Evolutionary conservation across 2,888 invertebrate genomes (phyloP).

Genomic region (Neoascia interrupta): DNA sequence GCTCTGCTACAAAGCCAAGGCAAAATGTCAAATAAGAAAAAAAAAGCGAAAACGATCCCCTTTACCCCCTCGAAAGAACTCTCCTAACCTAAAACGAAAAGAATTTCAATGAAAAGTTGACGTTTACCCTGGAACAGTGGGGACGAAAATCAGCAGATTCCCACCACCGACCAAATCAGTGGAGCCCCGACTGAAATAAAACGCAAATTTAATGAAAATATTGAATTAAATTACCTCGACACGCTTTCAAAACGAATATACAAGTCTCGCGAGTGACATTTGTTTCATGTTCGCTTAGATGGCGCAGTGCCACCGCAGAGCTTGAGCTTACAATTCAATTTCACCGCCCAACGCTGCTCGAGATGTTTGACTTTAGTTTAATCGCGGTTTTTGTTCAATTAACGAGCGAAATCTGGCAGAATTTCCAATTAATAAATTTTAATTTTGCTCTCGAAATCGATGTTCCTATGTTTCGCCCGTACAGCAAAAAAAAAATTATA

Average conservation of each 20-base stretch:
- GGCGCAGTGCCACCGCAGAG: constrained; percentile 35
- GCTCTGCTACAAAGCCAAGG: constrained; percentile 46
- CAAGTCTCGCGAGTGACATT: constrained; percentile 45
- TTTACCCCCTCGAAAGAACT: constrained; percentile 10
- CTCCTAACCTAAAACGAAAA: constrained; percentile 63
- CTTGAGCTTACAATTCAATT: constrained; percentile 20
- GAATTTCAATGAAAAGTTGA: constrained; percentile 43
- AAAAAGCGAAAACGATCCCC: constrained; percentile 13
- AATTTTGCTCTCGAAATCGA: constrained; percentile 58
- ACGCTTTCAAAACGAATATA: constrained; percentile 51
- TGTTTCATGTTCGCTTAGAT: constrained; percentile 47
- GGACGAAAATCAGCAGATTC: constrained; percentile 10
- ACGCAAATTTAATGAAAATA: not conserved
- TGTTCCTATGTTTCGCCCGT: constrained; percentile 61
- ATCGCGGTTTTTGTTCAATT: constrained; percentile 14
- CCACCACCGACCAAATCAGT: not conserved
- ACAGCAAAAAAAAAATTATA: constrained; percentile 45
- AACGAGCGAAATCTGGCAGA: constrained; percentile 22
- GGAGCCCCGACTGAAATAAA: constrained; percentile 18
- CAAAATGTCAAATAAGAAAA: constrained; percentile 60
- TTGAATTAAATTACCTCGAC: constrained; percentile 52
- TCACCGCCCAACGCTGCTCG: constrained; percentile 13
- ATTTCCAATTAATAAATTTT: constrained; percentile 57
- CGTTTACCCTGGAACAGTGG: constrained; percentile 28
- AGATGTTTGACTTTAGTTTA: constrained; percentile 13